These are phyloP conservation scores for Macrochelys suwanniensis DNA, from an alignment of 2,797 vertebrate genomes.

Conservation along the genomic window DNA sequence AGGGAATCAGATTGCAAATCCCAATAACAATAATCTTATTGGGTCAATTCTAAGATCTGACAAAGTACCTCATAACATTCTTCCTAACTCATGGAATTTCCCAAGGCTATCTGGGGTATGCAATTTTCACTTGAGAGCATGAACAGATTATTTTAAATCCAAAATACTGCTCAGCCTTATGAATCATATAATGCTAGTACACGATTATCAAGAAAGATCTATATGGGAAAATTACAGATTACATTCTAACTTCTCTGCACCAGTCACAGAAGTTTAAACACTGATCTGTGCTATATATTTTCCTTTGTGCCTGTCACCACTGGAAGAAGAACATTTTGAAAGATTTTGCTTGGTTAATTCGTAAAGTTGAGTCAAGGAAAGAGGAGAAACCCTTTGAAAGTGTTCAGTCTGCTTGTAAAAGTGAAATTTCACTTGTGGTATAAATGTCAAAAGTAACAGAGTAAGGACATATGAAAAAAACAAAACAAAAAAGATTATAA, in stretches of 20 bases:
- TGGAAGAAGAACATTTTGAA: background rate
- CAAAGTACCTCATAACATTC: background rate
- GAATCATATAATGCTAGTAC: background rate
- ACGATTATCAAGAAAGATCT: background rate
- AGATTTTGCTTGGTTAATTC: background rate
- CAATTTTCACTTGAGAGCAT: slow-evolving; percentile 13
- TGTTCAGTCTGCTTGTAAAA: background rate
- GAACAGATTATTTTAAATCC: background rate
- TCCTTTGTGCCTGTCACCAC: background rate
- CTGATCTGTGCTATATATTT: background rate
- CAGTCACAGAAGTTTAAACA: background rate
- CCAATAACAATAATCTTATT: background rate
- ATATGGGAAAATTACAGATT: background rate
- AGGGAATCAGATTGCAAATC: slow-evolving; percentile 9
- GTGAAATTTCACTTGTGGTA: background rate
- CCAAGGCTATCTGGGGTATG: background rate
- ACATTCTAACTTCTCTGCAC: background rate
- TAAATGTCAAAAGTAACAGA: slow-evolving; percentile 10
- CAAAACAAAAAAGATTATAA: background rate
- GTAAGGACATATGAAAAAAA: background rate
- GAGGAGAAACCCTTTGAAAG: background rate
- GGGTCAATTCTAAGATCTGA: background rate
- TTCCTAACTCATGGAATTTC: background rate
- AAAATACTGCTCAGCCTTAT: background rate
- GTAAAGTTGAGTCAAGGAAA: background rate